A percentile compares a stretch with the other conserved stretches of the same genome.
Evolutionary conservation across 2,888 invertebrate species (phyloP).

Genomic region (Silvanus unidentatus): DNA sequence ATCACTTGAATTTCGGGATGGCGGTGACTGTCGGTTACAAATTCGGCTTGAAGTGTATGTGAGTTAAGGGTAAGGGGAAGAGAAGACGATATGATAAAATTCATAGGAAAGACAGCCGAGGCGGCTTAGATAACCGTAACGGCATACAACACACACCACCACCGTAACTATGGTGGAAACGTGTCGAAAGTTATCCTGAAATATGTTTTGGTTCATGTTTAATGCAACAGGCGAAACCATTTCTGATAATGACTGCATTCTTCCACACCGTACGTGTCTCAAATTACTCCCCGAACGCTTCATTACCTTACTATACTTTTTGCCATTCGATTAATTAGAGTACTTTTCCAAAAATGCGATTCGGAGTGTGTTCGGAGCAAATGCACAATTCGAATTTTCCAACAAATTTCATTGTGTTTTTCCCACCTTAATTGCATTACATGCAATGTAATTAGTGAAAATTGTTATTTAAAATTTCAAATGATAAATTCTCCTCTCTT

Average conservation of each 20-base stretch:
- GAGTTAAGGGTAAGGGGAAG: constrained; percentile 14
- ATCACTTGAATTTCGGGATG: constrained; percentile 26
- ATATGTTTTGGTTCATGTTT: constrained; percentile 42
- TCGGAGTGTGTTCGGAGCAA: no score
- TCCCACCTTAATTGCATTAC: no score
- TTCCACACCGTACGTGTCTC: constrained; percentile 31
- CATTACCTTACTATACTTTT: constrained; percentile 27
- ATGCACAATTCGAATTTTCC: no score
- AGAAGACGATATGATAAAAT: constrained; percentile 19
- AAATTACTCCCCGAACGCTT: constrained; percentile 36
- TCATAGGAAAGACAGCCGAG: constrained; percentile 3
- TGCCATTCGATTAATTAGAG: neutral
- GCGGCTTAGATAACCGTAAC: neutral
- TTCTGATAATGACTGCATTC: constrained; percentile 41
- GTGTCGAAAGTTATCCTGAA: constrained; percentile 39
- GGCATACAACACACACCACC: no score
- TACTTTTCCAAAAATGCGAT: no score
- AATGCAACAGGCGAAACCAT: constrained; percentile 38
- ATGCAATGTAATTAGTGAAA: no score
- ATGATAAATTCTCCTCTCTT: no score
- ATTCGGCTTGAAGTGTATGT: constrained; percentile 26
- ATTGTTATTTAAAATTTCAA: no score
- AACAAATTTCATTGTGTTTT: no score
- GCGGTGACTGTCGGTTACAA: constrained; percentile 25
- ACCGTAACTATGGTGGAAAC: constrained; percentile 26